Base-by-base conservation (phyloP, 1,140 invertebrate genomes). In the Atta texana region DNA sequence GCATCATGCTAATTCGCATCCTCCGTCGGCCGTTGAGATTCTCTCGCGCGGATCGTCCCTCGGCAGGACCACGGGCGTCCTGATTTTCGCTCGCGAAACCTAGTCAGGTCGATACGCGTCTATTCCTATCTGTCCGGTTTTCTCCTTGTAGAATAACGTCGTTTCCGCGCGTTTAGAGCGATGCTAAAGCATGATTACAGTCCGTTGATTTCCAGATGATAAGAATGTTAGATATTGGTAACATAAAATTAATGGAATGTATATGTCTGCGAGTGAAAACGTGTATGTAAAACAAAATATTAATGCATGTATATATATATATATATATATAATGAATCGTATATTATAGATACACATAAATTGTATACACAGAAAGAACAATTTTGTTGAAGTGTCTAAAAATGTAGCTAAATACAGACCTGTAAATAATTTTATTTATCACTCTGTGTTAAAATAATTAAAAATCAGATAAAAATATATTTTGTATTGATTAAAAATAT, bases 1-100 rank as follows among this genome's bases (percentile, higher is more conserved):
- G 89, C 80, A 84, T 89, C 88, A 91, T 88, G 86, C 86, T 91
- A 89, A 88, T 89, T 89, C 86, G 74, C 82, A 85, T 78, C 72
- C 75, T 85, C 59, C 76, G 78, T 24, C 55, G 28, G 63, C 55
- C 86, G 66, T 77, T 61, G 78, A 87, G 86, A 81, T 57, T 77
- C 77, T 55, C 31, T 66, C 75, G 53, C 71, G 88, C 82, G 53
- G 57, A 77, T 84, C 71, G 87, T 87, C 74, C 64, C 78, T 64
- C 75, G 89, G 53, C 74, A 34, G 34, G 63, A 76, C 69, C 85
- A 57, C 39, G 59, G 57, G 71, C 51, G 61, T 10, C n/a, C 82
- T 39, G 86, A 53, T 86, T 78, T 78, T 86, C 85, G 84, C 71
- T 57, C 39, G 49, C 31, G 51, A 68, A 24, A 75, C 66, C 34